Evolutionary conservation across 2,888 invertebrate genomes (phyloP).

Genomic region (Lepidonotus clava): DNA sequence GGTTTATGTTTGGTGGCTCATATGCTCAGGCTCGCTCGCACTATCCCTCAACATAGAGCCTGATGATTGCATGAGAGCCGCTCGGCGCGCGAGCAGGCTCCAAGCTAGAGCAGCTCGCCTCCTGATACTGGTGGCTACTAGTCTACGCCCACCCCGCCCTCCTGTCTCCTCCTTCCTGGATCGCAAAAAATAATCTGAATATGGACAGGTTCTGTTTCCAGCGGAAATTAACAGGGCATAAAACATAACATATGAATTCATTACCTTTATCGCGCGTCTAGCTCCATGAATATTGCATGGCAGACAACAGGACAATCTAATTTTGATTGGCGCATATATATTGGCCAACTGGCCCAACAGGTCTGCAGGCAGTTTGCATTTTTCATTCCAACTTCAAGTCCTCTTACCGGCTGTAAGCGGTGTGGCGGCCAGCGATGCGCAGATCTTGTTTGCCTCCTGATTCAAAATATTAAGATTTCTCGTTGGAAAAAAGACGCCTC

Average conservation of each 20-base stretch:
- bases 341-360: not conserved
- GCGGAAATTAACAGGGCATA: conserved; percentile 11
- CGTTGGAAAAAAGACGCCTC: not conserved
- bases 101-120: no score
- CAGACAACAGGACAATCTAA: not conserved
- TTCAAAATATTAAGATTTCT: conserved; percentile 38
- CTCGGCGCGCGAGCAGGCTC: no score
- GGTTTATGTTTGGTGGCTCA: no score
- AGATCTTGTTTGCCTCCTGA: not conserved
- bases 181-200: not conserved
- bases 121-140: not conserved
- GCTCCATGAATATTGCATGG: not conserved
- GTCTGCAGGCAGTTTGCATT: conserved; percentile 18
- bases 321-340: conserved; percentile 32
- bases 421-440: not conserved
- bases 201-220: not conserved
- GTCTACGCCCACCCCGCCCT: not conserved
- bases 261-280: conserved; percentile 14
- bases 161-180: not conserved
- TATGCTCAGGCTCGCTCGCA: no score
- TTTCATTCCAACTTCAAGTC: not conserved
- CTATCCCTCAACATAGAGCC: no score
- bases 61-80: no score
- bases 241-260: conserved; percentile 9
- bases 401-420: not conserved